phyloP scores from a whole-genome alignment of 2,113 vertebrate species.

The Pluvialis apricaria region DNA sequence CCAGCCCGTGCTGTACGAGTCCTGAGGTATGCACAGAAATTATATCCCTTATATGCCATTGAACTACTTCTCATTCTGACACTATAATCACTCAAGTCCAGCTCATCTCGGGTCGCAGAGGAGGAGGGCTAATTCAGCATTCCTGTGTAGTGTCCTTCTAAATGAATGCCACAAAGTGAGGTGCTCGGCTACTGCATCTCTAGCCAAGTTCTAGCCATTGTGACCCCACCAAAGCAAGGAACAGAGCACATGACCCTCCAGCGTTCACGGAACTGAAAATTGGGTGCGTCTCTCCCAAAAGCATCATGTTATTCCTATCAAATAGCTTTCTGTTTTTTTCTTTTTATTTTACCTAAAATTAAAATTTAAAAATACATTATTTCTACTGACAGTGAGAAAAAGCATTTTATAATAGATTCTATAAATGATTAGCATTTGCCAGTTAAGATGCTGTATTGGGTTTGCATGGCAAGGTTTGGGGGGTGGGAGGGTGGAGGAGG shows the following conservation, averaged over 20 bases:
- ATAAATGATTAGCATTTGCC: background rate
- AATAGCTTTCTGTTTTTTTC: background rate
- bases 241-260: background rate
- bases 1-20: background rate
- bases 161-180: background rate
- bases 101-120: accelerated
- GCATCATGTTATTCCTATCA: background rate
- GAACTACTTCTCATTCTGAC: background rate
- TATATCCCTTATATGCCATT: background rate
- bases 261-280: background rate
- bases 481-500: background rate
- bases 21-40: background rate
- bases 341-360: background rate
- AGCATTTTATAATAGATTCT: background rate
- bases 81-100: background rate
- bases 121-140: constrained; percentile 1
- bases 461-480: background rate
- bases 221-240: background rate
- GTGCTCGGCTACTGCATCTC: background rate
- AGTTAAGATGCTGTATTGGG: background rate
- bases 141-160: background rate
- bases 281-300: background rate
- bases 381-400: background rate
- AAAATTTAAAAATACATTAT: background rate
- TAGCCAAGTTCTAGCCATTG: background rate